Evolutionary conservation across 2,797 vertebrate species (phyloP).

Genomic region (Somateria mollissima): DNA sequence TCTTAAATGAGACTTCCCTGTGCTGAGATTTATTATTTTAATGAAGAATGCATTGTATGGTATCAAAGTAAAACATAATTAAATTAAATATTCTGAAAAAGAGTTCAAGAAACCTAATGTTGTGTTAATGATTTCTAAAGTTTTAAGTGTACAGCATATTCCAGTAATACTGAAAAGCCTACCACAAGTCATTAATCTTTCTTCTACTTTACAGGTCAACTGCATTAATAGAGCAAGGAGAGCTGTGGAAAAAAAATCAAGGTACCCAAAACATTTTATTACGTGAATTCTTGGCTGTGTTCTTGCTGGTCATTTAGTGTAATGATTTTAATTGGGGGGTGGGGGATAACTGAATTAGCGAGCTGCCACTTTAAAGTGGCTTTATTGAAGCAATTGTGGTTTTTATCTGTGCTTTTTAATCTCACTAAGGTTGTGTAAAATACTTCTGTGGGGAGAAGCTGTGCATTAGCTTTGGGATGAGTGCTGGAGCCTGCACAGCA

Average conservation of each 20-base stretch:
- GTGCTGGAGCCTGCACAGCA: neutral
- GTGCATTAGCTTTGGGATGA: neutral
- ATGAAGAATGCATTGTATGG: neutral
- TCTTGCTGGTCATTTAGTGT: neutral
- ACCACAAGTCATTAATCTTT: neutral
- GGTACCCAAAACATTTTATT: slow-evolving; percentile 43
- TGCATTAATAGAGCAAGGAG: neutral
- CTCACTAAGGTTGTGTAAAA: neutral
- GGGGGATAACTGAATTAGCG: neutral
- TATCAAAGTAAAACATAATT: neutral
- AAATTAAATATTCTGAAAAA: neutral
- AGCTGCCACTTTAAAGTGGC: neutral
- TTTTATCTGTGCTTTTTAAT: neutral
- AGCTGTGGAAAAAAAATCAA: slow-evolving; percentile 46
- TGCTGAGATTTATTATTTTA: neutral
- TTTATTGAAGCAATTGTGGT: neutral
- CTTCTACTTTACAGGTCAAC: slow-evolving; percentile 62
- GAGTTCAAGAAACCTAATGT: neutral
- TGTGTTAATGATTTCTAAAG: neutral
- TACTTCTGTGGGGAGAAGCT: neutral
- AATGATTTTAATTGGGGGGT: neutral
- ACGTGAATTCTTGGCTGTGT: neutral
- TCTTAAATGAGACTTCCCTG: neutral
- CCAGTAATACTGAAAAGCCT: neutral
- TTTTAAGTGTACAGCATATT: neutral